These are phyloP conservation scores for Zapornia atra DNA, from an alignment of 2,113 vertebrate genomes.

Conservation along the genomic window DNA sequence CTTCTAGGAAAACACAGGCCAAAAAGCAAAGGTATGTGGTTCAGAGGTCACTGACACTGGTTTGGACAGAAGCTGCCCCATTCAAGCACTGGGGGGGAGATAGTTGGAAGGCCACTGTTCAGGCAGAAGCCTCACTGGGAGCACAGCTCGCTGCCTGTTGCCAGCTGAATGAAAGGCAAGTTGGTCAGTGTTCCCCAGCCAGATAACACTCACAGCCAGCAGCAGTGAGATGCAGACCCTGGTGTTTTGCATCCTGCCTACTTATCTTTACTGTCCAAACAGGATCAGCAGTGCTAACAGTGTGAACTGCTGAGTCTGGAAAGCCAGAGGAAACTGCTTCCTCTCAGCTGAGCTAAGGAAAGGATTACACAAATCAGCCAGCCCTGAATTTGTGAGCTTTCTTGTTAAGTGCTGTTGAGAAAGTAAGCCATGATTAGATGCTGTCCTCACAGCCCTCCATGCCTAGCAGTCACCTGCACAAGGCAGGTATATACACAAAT, in stretches of 20 bases:
- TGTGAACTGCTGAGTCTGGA: slow-evolving; percentile 63
- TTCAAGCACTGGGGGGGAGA: background rate
- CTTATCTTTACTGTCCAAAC: slow-evolving; percentile 47
- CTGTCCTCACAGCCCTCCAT: background rate
- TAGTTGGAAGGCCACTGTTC: background rate
- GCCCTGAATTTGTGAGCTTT: background rate
- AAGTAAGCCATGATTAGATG: background rate
- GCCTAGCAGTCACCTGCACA: background rate
- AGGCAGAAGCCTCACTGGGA: background rate
- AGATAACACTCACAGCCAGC: background rate
- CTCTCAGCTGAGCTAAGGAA: slow-evolving; percentile 33
- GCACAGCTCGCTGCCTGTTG: background rate
- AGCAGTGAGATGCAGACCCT: background rate
- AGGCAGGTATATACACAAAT: background rate
- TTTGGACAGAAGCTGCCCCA: background rate
- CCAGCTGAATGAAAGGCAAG: background rate
- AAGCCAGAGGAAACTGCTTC: slow-evolving; percentile 48
- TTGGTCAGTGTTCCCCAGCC: background rate
- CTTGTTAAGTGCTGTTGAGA: background rate
- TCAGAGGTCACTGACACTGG: background rate
- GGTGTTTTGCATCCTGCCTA: slow-evolving; percentile 23
- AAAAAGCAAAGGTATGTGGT: background rate
- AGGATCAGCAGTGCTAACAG: slow-evolving; percentile 57
- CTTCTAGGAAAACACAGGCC: background rate
- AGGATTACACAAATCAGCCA: slow-evolving; percentile 2